Conservation (phyloP, 2,888 invertebrate species). For the Ligdia adustata region DNA sequence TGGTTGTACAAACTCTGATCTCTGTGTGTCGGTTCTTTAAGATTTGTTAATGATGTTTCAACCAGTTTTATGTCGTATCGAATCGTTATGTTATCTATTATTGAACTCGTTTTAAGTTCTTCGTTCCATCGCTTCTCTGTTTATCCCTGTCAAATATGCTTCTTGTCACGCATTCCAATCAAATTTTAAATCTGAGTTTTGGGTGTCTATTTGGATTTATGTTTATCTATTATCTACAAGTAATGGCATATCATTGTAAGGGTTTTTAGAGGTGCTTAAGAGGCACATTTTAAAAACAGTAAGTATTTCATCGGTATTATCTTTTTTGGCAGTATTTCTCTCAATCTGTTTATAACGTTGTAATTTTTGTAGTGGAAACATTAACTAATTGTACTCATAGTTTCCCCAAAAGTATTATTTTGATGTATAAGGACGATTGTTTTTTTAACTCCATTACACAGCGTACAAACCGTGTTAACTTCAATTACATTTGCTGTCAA, state of each 20-base stretch:
- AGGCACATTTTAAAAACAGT: too few relatives aligned
- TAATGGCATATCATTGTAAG: too few relatives aligned
- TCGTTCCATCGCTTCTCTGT: not conserved
- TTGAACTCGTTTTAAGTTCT: slow-evolving; percentile 13
- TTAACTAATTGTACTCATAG: too few relatives aligned
- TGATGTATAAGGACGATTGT: too few relatives aligned
- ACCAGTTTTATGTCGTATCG: slow-evolving; percentile 11
- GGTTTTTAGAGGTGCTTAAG: too few relatives aligned
- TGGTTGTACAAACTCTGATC: slow-evolving; percentile 10
- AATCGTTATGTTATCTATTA: slow-evolving; percentile 10
- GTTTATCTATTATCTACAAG: too few relatives aligned
- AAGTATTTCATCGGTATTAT: too few relatives aligned
- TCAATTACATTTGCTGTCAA: slow-evolving; percentile 32
- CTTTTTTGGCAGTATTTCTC: too few relatives aligned
- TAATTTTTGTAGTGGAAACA: too few relatives aligned
- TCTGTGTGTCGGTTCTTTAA: slow-evolving; percentile 9
- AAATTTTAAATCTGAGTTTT: not conserved
- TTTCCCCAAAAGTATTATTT: too few relatives aligned
- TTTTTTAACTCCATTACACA: slow-evolving; percentile 4
- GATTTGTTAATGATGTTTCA: slow-evolving; percentile 6
- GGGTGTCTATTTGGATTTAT: not conserved
- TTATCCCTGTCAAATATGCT: slow-evolving; percentile 6
- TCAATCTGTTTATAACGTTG: too few relatives aligned
- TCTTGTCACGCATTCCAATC: slow-evolving; percentile 2
- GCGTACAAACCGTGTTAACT: slow-evolving; percentile 23